A percentile compares a stretch with the other conserved stretches of the same genome.
These are phyloP conservation scores for Vesta saturnalis DNA, from an alignment of 2,888 invertebrate genomes.

Conservation along the genomic window DNA sequence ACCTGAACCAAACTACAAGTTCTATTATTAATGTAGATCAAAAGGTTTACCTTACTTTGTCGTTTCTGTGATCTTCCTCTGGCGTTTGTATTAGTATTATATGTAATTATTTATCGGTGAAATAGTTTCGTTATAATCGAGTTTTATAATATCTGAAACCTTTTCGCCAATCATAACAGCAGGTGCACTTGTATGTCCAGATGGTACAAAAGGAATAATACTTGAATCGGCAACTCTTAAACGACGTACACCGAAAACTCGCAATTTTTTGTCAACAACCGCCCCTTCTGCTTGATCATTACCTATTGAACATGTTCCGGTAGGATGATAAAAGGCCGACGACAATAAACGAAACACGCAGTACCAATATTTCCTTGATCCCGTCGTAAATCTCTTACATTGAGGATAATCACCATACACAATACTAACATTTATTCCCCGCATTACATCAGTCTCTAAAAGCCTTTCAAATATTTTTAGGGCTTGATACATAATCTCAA, in stretches of 20 bases:
- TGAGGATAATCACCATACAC: conserved; percentile 55
- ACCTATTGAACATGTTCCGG: conserved; percentile 68
- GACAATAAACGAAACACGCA: conserved; percentile 62
- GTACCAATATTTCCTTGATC: conserved; percentile 62
- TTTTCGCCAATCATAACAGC: conserved; percentile 68
- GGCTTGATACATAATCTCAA: conserved; percentile 69
- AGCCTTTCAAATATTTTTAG: conserved; percentile 58
- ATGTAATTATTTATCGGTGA: conserved; percentile 45
- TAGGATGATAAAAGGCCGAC: conserved; percentile 63
- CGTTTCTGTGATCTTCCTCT: too few species aligned
- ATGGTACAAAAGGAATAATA: conserved; percentile 64
- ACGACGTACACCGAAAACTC: conserved; percentile 63
- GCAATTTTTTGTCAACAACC: conserved; percentile 66
- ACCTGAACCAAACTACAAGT: too few species aligned
- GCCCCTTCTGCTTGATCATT: conserved; percentile 56
- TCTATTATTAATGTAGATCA: too few species aligned
- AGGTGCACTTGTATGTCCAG: conserved; percentile 65
- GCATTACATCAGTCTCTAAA: conserved; percentile 53
- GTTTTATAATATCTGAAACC: conserved; percentile 63
- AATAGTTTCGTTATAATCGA: conserved; percentile 63
- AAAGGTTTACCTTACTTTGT: too few species aligned
- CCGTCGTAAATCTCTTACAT: conserved; percentile 57
- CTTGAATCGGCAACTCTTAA: conserved; percentile 66
- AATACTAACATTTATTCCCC: conserved; percentile 13
- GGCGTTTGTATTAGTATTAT: too few species aligned